Conservation (phyloP, 2,797 vertebrate genomes). For the Acanthopagrus latus region DNA sequence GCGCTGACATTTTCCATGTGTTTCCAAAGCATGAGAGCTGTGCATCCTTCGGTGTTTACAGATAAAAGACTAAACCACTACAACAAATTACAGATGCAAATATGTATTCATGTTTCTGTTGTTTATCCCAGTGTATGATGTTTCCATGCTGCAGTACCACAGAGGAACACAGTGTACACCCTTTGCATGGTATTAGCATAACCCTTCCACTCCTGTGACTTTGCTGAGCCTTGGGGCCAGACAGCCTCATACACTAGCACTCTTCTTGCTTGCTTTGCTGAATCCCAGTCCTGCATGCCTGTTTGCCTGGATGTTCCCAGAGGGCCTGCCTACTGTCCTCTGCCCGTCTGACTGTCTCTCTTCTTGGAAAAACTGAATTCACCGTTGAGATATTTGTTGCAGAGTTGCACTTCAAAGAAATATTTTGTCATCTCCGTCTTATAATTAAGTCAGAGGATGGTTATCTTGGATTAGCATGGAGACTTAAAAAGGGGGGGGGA, state of each 20-base stretch:
- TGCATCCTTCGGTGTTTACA: slow-evolving; percentile 19
- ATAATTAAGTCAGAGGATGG: not conserved
- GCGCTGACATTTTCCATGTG: slow-evolving; percentile 19
- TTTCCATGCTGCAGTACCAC: slow-evolving; percentile 33
- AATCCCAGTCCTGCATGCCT: slow-evolving; percentile 49
- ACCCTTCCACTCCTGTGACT: slow-evolving; percentile 72
- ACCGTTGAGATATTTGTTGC: slow-evolving; percentile 2
- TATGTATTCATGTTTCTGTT: slow-evolving; percentile 26
- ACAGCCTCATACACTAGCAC: slow-evolving; percentile 35
- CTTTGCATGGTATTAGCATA: slow-evolving; percentile 65
- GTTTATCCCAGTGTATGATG: slow-evolving; percentile 31
- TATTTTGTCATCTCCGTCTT: slow-evolving; percentile 7
- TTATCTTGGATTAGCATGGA: not conserved
- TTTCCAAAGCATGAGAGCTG: slow-evolving; percentile 15
- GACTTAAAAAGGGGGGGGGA: not conserved
- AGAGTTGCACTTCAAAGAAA: not conserved
- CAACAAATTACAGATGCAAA: slow-evolving; percentile 38
- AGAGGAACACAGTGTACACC: slow-evolving; percentile 46
- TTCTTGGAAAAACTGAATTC: slow-evolving; percentile 24
- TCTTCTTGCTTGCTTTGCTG: slow-evolving; percentile 57
- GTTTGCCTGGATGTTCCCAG: slow-evolving; percentile 46
- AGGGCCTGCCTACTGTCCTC: slow-evolving; percentile 6
- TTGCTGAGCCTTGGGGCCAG: slow-evolving; percentile 58
- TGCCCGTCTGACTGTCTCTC: slow-evolving; percentile 8
- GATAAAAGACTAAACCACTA: slow-evolving; percentile 26